phyloP scores from a whole-genome alignment of 2,888 invertebrate genomes.

The Trichopoda pennipes region DNA sequence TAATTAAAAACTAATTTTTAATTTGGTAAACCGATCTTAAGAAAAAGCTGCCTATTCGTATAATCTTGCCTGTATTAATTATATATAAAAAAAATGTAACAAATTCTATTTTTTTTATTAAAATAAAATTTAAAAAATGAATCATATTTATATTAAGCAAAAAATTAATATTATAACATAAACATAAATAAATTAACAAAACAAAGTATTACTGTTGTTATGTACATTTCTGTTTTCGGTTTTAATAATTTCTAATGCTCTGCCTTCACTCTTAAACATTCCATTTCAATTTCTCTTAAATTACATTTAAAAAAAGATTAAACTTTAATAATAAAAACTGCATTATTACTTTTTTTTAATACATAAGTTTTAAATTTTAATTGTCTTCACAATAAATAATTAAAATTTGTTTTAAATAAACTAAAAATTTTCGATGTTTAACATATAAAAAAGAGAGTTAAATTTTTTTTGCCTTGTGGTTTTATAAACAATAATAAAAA shows the following conservation, averaged over 20 bases:
- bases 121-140: neutral
- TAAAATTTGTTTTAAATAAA: constrained; percentile 41
- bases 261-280: neutral
- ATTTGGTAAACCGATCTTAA: neutral
- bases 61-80: constrained; percentile 46
- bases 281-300: neutral
- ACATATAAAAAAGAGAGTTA: neutral
- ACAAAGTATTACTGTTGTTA: constrained; percentile 51
- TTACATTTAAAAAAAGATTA: too few relatives aligned
- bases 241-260: neutral
- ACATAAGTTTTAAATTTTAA: constrained; percentile 61
- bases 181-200: neutral
- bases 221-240: constrained; percentile 14
- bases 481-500: constrained; percentile 2
- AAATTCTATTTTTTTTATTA: neutral
- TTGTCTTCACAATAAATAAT: constrained; percentile 44
- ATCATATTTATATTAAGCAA: too few relatives aligned
- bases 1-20: neutral
- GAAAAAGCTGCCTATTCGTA: constrained; percentile 30
- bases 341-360: constrained; percentile 48
- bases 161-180: neutral
- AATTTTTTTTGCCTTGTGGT: too few relatives aligned
- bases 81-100: neutral
- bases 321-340: constrained; percentile 33
- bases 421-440: neutral